A percentile compares a stretch with the other conserved stretches of the same genome.
Evolutionary conservation across 1,140 invertebrate genomes (phyloP).

Genomic region (Octopus bimaculoides): DNA sequence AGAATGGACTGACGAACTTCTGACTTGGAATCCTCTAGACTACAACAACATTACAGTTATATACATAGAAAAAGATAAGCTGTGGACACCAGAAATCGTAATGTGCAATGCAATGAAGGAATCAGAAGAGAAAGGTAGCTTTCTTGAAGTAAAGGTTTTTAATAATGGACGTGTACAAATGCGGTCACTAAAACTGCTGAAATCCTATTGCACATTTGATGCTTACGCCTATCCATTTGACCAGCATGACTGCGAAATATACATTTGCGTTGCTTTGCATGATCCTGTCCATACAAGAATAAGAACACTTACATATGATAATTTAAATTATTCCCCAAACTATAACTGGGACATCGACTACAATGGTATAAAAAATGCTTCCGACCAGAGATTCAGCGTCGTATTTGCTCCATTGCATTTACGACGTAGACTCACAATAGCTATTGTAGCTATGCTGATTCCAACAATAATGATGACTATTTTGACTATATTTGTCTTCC

Average conservation of each 20-base stretch:
- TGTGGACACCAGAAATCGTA: slow-evolving; percentile 60
- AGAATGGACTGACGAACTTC: slow-evolving; percentile 56
- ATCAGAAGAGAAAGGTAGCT: background rate
- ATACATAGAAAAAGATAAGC: slow-evolving; percentile 51
- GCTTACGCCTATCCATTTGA: background rate
- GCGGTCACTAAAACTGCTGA: background rate
- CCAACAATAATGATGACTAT: slow-evolving; percentile 60
- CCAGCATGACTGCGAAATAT: background rate
- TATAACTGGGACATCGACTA: background rate
- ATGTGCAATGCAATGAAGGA: slow-evolving; percentile 48
- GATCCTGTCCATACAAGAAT: background rate
- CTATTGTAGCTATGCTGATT: slow-evolving; percentile 25
- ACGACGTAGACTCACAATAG: background rate
- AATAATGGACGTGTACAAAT: background rate
- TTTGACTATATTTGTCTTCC: slow-evolving; percentile 96
- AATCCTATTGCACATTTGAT: background rate
- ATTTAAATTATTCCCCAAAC: background rate
- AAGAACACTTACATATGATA: background rate
- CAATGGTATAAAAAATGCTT: background rate
- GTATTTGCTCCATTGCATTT: background rate
- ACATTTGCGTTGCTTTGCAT: background rate
- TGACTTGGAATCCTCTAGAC: slow-evolving; percentile 54
- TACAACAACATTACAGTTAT: slow-evolving; percentile 57
- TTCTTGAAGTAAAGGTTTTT: background rate
- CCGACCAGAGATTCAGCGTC: background rate